These are phyloP conservation scores for Babyrousa celebensis DNA, from an alignment of 2,797 vertebrate genomes.

Conservation along the genomic window DNA sequence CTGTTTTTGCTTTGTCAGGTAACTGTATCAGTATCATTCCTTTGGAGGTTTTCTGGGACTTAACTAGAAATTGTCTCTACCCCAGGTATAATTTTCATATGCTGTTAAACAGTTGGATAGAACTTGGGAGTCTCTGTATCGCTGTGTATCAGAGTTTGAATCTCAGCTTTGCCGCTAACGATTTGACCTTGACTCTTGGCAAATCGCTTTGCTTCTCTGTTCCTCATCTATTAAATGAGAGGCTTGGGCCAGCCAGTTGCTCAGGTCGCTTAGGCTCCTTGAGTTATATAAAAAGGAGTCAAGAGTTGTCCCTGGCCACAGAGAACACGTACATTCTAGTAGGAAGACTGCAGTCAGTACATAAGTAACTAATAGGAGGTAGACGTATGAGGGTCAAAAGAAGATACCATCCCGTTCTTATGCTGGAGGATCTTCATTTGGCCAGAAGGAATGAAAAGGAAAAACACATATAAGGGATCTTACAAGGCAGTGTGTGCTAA, in stretches of 20 bases:
- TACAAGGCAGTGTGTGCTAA: not conserved
- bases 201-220: slow-evolving; percentile 44
- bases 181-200: slow-evolving; percentile 79
- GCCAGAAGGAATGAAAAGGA: slow-evolving; percentile 16
- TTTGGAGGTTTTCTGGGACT: not conserved
- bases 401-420: not conserved
- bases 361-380: not conserved
- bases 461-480: not conserved
- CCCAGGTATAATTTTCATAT: slow-evolving; percentile 10
- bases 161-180: slow-evolving; percentile 56
- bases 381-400: not conserved
- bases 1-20: slow-evolving; percentile 40
- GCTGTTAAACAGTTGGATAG: not conserved
- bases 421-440: not conserved
- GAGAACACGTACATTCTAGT: not conserved
- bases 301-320: not conserved
- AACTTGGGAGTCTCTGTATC: slow-evolving; percentile 18
- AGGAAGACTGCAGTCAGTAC: not conserved
- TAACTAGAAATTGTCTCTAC: not conserved
- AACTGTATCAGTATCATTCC: not conserved
- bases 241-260: not conserved
- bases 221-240: slow-evolving; percentile 64
- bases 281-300: slow-evolving; percentile 42
- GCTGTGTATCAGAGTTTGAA: slow-evolving; percentile 18
- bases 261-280: slow-evolving; percentile 14